A percentile compares a stretch with the other conserved stretches of the same genome.
Evolutionary conservation across 2,888 invertebrate species (phyloP).

Genomic region (Melanophora roralis): DNA sequence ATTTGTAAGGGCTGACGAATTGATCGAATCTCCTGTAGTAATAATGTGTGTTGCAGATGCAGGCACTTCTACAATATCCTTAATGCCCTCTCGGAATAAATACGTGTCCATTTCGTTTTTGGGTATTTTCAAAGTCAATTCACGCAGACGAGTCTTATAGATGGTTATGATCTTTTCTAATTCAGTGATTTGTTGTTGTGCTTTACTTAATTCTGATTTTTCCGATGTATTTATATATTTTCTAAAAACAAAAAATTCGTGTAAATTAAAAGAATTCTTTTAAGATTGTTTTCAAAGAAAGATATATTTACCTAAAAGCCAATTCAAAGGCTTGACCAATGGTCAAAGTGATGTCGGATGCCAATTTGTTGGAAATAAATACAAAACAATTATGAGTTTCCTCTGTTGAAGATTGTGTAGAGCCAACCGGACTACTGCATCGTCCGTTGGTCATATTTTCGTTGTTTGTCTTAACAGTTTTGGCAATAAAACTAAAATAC

Average conservation of each 20-base stretch:
- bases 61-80: constrained; percentile 79
- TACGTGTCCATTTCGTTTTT: constrained; percentile 77
- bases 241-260: constrained; percentile 80
- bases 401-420: constrained; percentile 76
- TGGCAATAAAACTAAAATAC: constrained; percentile 84
- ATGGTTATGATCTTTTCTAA: constrained; percentile 90
- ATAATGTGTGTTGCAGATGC: constrained; percentile 65
- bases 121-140: constrained; percentile 78
- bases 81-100: constrained; percentile 79
- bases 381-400: constrained; percentile 97
- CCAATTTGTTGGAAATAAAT: constrained; percentile 97
- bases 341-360: constrained; percentile 97
- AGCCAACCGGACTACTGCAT: constrained; percentile 59
- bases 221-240: constrained; percentile 95
- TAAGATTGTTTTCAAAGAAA: neutral
- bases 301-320: constrained; percentile 85
- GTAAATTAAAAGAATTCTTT: too few relatives aligned
- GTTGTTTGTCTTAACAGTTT: constrained; percentile 68
- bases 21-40: constrained; percentile 52
- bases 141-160: constrained; percentile 88
- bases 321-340: constrained; percentile 99
- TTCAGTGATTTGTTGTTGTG: constrained; percentile 92
- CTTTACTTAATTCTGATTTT: constrained; percentile 91
- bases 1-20: constrained; percentile 45
- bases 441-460: constrained; percentile 57